Evolutionary conservation across 1,140 invertebrate species (phyloP).

Genomic region (Pantala flavescens): DNA sequence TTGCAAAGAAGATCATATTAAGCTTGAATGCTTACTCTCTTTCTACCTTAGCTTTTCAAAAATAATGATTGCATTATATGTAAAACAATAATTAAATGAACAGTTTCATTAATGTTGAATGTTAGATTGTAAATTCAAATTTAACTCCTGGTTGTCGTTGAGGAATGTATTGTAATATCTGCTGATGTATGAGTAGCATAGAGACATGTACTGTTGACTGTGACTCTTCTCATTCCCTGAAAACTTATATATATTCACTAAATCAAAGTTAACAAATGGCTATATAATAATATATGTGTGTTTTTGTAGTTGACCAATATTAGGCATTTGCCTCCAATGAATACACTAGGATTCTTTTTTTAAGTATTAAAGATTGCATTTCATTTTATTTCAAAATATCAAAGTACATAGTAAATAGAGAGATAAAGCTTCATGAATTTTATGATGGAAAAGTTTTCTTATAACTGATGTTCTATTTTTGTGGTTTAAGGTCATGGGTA

Average conservation of each 20-base stretch:
- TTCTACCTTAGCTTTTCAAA: background rate
- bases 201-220: background rate
- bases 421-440: too few relatives aligned
- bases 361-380: too few relatives aligned
- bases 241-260: background rate
- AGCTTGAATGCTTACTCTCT: background rate
- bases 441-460: too few relatives aligned
- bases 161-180: background rate
- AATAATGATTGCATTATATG: background rate
- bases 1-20: background rate
- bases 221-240: background rate
- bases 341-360: too few relatives aligned
- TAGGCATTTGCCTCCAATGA: too few relatives aligned
- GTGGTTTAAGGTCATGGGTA: too few relatives aligned
- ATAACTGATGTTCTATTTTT: too few relatives aligned
- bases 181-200: background rate
- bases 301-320: too few relatives aligned
- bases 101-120: constrained; percentile 4
- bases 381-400: too few relatives aligned
- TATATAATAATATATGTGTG: background rate
- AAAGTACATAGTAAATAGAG: too few relatives aligned
- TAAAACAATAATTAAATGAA: background rate
- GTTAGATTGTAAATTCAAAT: background rate
- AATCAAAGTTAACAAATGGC: background rate
- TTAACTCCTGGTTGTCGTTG: background rate